A percentile compares a stretch with the other conserved stretches of the same genome.
Evolutionary conservation across 2,113 vertebrate species (phyloP).

Genomic region (Lethenteron camtschaticum): DNA sequence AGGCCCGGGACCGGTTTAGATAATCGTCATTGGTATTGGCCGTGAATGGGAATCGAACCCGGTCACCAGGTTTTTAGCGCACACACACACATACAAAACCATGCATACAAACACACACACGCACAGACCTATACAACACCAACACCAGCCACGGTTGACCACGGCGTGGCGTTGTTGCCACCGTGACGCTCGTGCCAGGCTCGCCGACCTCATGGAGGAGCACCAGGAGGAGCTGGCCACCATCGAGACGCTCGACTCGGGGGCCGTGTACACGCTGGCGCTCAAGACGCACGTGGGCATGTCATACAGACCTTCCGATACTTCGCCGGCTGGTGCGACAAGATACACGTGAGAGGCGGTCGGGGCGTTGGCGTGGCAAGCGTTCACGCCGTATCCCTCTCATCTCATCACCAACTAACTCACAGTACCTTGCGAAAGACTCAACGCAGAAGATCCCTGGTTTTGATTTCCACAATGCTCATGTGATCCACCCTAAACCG

Average conservation of each 20-base stretch:
- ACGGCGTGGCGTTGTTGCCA: not conserved
- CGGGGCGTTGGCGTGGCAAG: too few species aligned
- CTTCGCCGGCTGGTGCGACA: constrained; percentile 56
- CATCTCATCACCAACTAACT: too few species aligned
- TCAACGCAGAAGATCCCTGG: too few species aligned
- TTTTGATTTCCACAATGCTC: too few species aligned
- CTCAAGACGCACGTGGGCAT: constrained; percentile 50
- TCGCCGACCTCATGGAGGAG: constrained; percentile 46
- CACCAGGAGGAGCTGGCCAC: constrained; percentile 47
- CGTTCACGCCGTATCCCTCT: too few species aligned
- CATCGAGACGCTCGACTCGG: constrained; percentile 40
- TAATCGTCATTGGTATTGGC: too few species aligned
- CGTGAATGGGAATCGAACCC: too few species aligned
- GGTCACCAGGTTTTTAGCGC: too few species aligned
- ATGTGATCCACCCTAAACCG: too few species aligned
- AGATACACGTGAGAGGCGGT: constrained; percentile 32
- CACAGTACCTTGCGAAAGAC: too few species aligned
- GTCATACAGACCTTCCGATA: constrained; percentile 52
- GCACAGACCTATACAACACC: not conserved
- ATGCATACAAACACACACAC: constrained; percentile 1
- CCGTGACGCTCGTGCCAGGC: constrained; percentile 17
- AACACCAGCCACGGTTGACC: not conserved
- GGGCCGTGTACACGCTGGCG: constrained; percentile 48
- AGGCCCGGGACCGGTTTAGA: too few species aligned
- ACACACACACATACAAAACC: not conserved